Percentiles rank a stretch among this genome's conserved stretches.
Evolutionary conservation across 2,113 vertebrate species (phyloP).

Genomic region (Syngnathus floridae): DNA sequence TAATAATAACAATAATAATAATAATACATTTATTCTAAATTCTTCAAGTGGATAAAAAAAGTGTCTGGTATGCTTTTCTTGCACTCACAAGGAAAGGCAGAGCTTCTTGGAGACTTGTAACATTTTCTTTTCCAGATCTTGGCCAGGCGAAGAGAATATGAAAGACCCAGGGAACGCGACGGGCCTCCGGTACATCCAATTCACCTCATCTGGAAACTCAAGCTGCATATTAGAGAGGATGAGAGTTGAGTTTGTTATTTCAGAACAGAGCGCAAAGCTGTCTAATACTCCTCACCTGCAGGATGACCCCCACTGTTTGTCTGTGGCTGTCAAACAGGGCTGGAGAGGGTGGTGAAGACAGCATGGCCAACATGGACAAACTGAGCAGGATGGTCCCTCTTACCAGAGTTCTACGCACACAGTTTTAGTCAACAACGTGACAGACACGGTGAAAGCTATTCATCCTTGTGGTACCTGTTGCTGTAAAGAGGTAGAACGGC

Average conservation of each 20-base stretch:
- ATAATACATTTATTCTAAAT: no score
- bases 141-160: constrained; percentile 41
- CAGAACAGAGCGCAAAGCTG: constrained; percentile 19
- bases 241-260: background rate
- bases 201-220: constrained; percentile 43
- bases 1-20: no score
- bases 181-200: constrained; percentile 59
- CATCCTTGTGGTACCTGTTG: constrained; percentile 32
- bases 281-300: constrained; percentile 53
- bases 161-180: constrained; percentile 33
- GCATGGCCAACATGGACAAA: constrained; percentile 47
- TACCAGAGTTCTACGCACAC: constrained; percentile 51
- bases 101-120: constrained; percentile 57
- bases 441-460: background rate
- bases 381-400: constrained; percentile 62
- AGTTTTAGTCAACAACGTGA: constrained; percentile 1
- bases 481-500: constrained; percentile 63
- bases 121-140: constrained; percentile 58
- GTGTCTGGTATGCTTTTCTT: background rate
- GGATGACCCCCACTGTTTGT: constrained; percentile 53
- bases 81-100: constrained; percentile 65
- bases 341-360: constrained; percentile 38
- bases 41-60: no score
- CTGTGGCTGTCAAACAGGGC: constrained; percentile 61
- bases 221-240: constrained; percentile 38